Evolutionary conservation across 1,140 invertebrate species (phyloP), one percentile per base, ranked within the genome.

Genomic region (Leptinotarsa texana): DNA sequence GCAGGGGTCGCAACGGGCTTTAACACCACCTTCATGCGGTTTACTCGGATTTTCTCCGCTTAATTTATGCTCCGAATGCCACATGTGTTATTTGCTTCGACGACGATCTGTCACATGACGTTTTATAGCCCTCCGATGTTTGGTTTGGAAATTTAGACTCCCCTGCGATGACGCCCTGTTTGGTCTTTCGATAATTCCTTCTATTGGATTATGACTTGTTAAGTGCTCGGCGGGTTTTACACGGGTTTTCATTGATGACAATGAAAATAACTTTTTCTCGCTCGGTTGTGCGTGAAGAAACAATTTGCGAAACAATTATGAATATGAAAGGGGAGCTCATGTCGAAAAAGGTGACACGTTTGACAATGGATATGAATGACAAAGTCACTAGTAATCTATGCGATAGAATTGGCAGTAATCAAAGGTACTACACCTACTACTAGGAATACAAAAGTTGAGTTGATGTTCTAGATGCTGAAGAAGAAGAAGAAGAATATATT

Each of bases 61-160:
- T 80, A 80, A 80, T 80, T 80, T 79, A 72, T 78, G 74, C 75
- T 72, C 76, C 73, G 42, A 76, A 77, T 73, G 76, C 72, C 71
- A 73, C 74, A 75, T 75, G 75, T 79, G 76, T 77, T 72, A 75
- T 77, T 71, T 74, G 76, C 70, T 68, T 72, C 73, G 48, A 51
- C 72, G 73, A 33, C 65, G 77, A 78, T 78, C 73, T 73, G 77
- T 78, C 73, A 75, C 77, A 72, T 74, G 51, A 18, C 51, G 51
- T 57, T 57, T 57, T 57, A 57, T 57, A 57, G 62, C 69, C 63
- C 63, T 42, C 57, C 72, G 67, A 70, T 76, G 75, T 76, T 76
- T 76, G 72, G 73, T 74, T 76, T 74, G 61, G 51, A 76, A 76
- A 76, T 76, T 76, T 63, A 72, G 57, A 62, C 72, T 61, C 72